These are phyloP conservation scores for Trichopria drosophilae DNA, from an alignment of 2,888 invertebrate species.

Conservation along the genomic window DNA sequence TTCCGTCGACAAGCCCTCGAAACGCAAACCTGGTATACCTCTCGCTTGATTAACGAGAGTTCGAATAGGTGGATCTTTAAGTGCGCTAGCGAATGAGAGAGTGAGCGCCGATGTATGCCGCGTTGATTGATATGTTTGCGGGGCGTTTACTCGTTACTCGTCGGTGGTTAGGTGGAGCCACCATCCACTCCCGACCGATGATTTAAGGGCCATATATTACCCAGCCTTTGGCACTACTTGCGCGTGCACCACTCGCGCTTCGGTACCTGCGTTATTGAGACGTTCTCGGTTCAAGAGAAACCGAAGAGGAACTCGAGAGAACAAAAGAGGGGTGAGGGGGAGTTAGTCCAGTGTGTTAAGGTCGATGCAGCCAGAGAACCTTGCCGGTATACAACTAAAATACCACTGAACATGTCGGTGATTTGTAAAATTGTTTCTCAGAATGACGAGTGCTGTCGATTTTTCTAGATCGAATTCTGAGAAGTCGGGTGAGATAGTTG, in stretches of 20 bases:
- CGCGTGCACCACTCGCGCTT: constrained; percentile 42
- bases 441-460: no score
- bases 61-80: constrained; percentile 46
- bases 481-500: no score
- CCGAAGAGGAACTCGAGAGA: no score
- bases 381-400: no score
- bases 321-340: no score
- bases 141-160: constrained; percentile 49
- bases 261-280: constrained; percentile 48
- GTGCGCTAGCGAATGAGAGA: constrained; percentile 31
- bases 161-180: constrained; percentile 50
- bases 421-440: no score
- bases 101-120: constrained; percentile 17
- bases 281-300: constrained; percentile 31
- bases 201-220: constrained; percentile 59
- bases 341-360: no score
- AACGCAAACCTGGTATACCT: no score
- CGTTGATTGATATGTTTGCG: constrained; percentile 57
- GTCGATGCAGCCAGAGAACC: no score
- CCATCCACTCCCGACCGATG: constrained; percentile 52
- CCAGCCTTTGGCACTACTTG: constrained; percentile 50
- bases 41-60: constrained; percentile 49
- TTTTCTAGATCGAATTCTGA: no score
- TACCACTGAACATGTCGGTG: no score
- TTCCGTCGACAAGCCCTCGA: no score